phyloP scores from a whole-genome alignment of 2,888 invertebrate genomes.

The Lamellibrachia columna region DNA sequence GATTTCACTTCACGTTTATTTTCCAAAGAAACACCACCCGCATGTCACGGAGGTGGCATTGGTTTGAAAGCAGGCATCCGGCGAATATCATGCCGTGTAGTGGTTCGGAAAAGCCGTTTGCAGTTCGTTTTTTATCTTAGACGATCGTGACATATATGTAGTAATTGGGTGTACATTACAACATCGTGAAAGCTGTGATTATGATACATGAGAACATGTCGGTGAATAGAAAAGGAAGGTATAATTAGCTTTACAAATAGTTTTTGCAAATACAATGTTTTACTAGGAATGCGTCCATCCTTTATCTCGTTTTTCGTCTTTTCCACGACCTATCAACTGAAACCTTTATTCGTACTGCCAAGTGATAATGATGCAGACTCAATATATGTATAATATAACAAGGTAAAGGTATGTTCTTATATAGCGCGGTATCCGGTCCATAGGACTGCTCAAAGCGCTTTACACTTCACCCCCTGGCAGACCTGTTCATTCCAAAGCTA shows the following conservation, averaged over 20 bases:
- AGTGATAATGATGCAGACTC: no score
- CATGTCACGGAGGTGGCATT: background rate
- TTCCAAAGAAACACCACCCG: background rate
- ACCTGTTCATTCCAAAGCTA: no score
- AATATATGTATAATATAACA: background rate
- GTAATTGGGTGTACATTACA: background rate
- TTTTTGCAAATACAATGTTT: background rate
- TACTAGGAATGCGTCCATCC: background rate
- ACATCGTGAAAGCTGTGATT: background rate
- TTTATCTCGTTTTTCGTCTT: background rate
- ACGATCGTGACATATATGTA: background rate
- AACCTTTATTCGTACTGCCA: background rate
- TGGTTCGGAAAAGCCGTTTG: background rate
- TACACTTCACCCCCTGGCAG: no score
- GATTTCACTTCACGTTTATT: background rate
- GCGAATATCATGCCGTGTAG: background rate
- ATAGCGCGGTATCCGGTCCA: no score
- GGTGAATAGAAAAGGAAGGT: background rate
- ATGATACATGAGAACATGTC: background rate
- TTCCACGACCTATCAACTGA: background rate
- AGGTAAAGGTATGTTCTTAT: no score
- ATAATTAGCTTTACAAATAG: background rate
- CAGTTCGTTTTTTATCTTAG: background rate
- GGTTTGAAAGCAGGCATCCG: background rate
- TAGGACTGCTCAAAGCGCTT: no score